Evolutionary conservation across 2,797 vertebrate species (phyloP).

Genomic region (Takifugu ocellatus): DNA sequence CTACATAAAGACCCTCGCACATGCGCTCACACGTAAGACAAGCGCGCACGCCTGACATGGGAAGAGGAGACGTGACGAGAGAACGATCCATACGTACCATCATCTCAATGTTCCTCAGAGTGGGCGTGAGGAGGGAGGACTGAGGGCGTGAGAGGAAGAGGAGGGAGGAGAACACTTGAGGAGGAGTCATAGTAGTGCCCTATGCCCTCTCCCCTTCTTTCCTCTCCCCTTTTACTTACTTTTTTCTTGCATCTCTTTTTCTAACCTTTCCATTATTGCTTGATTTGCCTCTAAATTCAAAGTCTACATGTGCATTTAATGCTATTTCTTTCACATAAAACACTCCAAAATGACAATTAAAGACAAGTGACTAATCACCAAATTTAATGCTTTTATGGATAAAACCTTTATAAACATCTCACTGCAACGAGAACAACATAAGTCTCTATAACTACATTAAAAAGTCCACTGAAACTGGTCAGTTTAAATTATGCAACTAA

Average conservation of each 20-base stretch:
- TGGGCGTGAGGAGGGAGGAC: conserved; percentile 3
- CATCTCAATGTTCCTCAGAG: conserved; percentile 12
- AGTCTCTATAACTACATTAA: too few relatives aligned
- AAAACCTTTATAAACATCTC: too few relatives aligned
- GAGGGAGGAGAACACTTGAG: conserved; percentile 19
- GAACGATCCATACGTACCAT: conserved; percentile 26
- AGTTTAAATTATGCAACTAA: too few relatives aligned
- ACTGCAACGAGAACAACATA: too few relatives aligned
- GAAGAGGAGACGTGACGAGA: conserved; percentile 17
- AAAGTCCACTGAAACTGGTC: too few relatives aligned
- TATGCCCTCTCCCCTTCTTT: conserved; percentile 1
- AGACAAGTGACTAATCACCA: too few relatives aligned
- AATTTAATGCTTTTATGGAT: too few relatives aligned
- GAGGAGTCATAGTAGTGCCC: conserved; percentile 17
- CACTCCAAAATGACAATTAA: too few relatives aligned
- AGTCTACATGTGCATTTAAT: too few relatives aligned
- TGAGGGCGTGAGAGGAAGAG: conserved; percentile 12
- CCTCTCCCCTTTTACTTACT: background rate
- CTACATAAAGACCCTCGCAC: conserved; percentile 21
- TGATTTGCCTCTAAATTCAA: background rate
- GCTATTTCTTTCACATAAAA: too few relatives aligned
- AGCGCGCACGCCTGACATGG: conserved; percentile 18
- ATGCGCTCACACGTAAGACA: conserved; percentile 17
- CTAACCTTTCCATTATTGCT: background rate
- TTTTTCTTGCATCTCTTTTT: background rate